Conservation (phyloP, 2,888 invertebrate species). For the Caenorhabditis doughertyi region DNA sequence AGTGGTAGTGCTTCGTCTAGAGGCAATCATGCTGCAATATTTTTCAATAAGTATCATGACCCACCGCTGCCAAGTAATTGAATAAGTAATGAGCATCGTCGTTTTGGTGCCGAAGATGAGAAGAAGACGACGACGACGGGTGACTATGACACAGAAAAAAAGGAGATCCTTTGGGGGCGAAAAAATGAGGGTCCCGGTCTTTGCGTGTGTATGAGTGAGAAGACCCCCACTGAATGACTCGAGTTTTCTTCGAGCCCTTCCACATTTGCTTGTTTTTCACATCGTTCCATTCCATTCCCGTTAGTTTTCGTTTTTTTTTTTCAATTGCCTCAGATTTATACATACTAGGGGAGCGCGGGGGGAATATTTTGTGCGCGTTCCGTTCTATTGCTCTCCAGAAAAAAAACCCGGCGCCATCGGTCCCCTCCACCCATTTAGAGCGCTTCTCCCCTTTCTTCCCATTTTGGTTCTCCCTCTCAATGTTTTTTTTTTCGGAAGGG, state of each 20-base stretch:
- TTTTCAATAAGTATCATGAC: constrained; percentile 63
- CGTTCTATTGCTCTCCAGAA: constrained; percentile 16
- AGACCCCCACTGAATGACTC: constrained; percentile 63
- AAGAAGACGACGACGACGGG: constrained; percentile 29
- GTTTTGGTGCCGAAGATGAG: constrained; percentile 39
- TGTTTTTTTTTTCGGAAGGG: constrained; percentile 44
- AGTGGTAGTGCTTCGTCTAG: background rate
- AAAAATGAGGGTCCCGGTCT: constrained; percentile 47
- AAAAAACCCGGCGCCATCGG: constrained; percentile 3
- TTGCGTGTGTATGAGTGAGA: constrained; percentile 59
- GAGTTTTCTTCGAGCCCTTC: constrained; percentile 40
- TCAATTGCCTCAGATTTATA: constrained; percentile 61
- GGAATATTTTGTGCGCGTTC: constrained; percentile 38
- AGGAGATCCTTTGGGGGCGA: constrained; percentile 56
- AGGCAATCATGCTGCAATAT: constrained; percentile 45
- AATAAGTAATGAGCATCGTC: constrained; percentile 66
- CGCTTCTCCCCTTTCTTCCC: constrained; percentile 5
- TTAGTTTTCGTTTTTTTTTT: constrained; percentile 48
- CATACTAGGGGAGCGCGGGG: constrained; percentile 43
- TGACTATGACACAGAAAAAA: constrained; percentile 29
- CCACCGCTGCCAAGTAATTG: constrained; percentile 57
- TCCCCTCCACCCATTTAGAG: constrained; percentile 25
- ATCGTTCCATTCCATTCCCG: constrained; percentile 45
- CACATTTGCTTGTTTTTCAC: constrained; percentile 62
- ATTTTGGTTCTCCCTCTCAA: constrained; percentile 38